Base-by-base conservation (phyloP, 2,888 invertebrate genomes). In the Drosophila nigritarsus region DNA sequence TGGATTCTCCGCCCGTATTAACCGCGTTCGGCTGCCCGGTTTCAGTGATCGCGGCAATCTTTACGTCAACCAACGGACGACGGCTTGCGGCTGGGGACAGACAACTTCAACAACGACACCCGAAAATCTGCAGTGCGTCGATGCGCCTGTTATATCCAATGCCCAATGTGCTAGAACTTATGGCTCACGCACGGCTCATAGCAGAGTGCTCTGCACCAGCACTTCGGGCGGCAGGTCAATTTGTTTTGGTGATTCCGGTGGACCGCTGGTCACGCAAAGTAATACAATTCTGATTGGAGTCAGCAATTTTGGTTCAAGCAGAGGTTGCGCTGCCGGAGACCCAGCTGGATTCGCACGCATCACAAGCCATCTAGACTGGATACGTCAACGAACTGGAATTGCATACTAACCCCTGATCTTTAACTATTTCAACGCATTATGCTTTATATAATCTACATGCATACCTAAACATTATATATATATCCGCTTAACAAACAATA, bases 131-230 rank as follows among this genome's bases (percentile, higher is more conserved):
- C 69, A 77, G 20, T 82, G 80, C 40, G 56, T 73, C 32, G 29
- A 84, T 76, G 36, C 92, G 88, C 32, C 72, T 62, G 51, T 81
- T 64, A 34, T 90, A 88, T 11, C 82, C 75, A 76, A 91, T 90
- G 59, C 83, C 82, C 48, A 92, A 91, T 87, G 90, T 82, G 92
- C 92, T 3, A 92, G 92, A 63, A 89, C 88, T 34, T 93, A 92
- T 45, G 90, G 90, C 20, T 78, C 91, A 4, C 51, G 69, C 8
- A 24, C 50, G 2, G 51, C 51, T 3, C 45, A 59, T 45, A 48
- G 63, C 32, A 32, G 65, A 24, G 50, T 70, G 0, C 29, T 85
- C 0, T 86, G 87, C 60, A 70, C 73, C 1, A 56, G 42, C 13
- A 70, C 74, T 2, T 18, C 67, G 1, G 68, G 62, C 3, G 72